A percentile compares a stretch with the other conserved stretches of the same genome.
These are phyloP conservation scores for Molossus molossus DNA, from an alignment of 2,797 vertebrate species.

Conservation along the genomic window DNA sequence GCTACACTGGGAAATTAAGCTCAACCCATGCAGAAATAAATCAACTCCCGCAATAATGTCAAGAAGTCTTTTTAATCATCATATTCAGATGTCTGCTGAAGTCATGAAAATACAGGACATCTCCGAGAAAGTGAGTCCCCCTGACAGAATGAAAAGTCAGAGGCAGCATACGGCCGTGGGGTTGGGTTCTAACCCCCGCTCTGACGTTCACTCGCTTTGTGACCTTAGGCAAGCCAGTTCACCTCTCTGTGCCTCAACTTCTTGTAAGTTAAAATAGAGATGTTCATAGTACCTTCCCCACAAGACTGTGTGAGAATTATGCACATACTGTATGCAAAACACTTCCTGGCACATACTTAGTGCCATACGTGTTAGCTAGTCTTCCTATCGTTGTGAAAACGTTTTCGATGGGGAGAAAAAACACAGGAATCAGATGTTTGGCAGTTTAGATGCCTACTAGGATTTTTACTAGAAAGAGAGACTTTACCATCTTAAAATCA, in stretches of 20 bases:
- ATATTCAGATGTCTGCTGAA: neutral
- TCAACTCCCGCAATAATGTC: neutral
- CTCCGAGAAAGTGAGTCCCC: neutral
- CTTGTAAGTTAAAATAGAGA: neutral
- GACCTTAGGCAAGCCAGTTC: neutral
- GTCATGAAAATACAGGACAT: neutral
- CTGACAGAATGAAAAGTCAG: neutral
- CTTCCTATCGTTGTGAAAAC: neutral
- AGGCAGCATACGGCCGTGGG: no score
- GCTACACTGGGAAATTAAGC: neutral
- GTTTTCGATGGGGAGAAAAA: neutral
- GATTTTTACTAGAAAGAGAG: slow-evolving; percentile 48
- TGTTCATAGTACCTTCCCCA: neutral
- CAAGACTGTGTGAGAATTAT: neutral
- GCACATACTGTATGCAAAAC: neutral
- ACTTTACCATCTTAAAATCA: neutral
- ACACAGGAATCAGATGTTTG: neutral
- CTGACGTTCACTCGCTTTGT: neutral
- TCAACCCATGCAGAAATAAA: slow-evolving; percentile 25
- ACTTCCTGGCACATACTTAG: neutral
- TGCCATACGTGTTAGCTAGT: neutral
- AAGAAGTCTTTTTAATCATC: neutral
- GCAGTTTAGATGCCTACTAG: neutral
- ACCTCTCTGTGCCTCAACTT: neutral
- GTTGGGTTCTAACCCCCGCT: neutral